Evolutionary conservation across 2,797 vertebrate species (phyloP), one percentile per base, ranked within the genome.

Genomic region (Percopsis omiscomaycus): DNA sequence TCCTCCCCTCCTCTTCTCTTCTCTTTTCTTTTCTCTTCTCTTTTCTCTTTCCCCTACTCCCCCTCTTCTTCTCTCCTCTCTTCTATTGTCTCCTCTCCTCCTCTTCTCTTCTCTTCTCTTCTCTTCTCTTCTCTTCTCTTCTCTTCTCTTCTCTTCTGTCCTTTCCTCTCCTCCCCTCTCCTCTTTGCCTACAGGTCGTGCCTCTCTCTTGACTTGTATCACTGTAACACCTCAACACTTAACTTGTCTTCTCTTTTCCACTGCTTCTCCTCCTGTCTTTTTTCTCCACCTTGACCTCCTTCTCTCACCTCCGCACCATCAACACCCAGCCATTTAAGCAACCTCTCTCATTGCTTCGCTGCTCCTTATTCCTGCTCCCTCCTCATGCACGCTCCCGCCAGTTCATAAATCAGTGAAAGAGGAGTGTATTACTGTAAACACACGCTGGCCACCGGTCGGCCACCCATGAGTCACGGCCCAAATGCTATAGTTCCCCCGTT

Each of bases 371-470:
- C 73, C 61, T 50, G 55, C 58, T 71, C 74, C 67, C 74, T 84
- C 72, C 4, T 84, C 85, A 66, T 65, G 59, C 69, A 81, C 83
- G 80, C 75, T 64, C 78, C 71, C 76, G 76, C 80, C 81, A 80
- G 61, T 83, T 74, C 68, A 64, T 79, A 84, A 87, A 86, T 88
- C 73, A 78, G 62, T 64, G 78, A 75, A 80, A 86, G 81, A 78
- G 49, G 29, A 80, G 64, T 67, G 66, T 71, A 71, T 81, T 81
- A 78, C 32, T 1, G 32, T 37, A 37, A 37, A 37, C 84, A 78
- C 66, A 68, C 72, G 56, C 74, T 15, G 48, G 73, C 68, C 62
- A 66, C 53, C 32, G 5, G 57, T 52, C 12, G 70, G 62, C 81
- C 80, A 85, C 74, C 79, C 82, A 66, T 63, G 77, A 71, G 77